These are phyloP conservation scores for Nomada fucata DNA, from an alignment of 2,888 invertebrate species.

Conservation along the genomic window DNA sequence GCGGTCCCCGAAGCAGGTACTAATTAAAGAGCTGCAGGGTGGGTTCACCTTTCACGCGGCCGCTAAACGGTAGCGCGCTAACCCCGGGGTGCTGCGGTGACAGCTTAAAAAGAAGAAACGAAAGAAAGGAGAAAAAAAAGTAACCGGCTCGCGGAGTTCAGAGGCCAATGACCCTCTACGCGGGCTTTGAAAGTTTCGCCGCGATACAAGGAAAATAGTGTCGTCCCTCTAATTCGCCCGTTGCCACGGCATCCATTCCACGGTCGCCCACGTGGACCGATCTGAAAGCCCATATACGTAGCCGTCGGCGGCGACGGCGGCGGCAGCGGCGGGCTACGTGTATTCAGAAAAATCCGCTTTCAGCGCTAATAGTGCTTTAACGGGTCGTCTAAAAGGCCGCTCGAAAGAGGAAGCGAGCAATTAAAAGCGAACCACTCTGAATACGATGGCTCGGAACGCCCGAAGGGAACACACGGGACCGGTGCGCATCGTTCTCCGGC, in stretches of 20 bases:
- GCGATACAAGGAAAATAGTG: conserved; percentile 55
- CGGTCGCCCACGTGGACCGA: conserved; percentile 57
- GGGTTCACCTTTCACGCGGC: not conserved
- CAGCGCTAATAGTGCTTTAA: conserved; percentile 67
- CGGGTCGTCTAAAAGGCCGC: conserved; percentile 63
- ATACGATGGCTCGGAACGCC: conserved; percentile 43
- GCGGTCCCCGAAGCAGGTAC: not conserved
- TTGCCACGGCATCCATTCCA: conserved; percentile 53
- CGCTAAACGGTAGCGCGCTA: not conserved
- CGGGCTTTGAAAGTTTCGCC: conserved; percentile 46
- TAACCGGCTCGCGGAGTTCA: conserved; percentile 20
- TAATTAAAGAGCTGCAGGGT: conserved; percentile 8
- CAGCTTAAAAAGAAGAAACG: conserved; percentile 12
- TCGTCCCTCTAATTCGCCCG: conserved; percentile 61
- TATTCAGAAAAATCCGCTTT: conserved; percentile 67
- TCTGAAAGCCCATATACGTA: conserved; percentile 53
- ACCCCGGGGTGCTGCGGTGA: not conserved
- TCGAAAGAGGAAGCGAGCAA: conserved; percentile 61
- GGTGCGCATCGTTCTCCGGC: conserved; percentile 22
- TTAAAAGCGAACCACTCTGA: conserved; percentile 64
- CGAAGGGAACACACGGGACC: conserved; percentile 8
- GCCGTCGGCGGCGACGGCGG: conserved; percentile 1
- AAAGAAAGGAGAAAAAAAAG: not conserved
- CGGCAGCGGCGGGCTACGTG: conserved; percentile 19
- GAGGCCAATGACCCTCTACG: conserved; percentile 53